A percentile compares a stretch with the other conserved stretches of the same genome.
Conservation (phyloP, 2,888 invertebrate genomes). For the Crematogaster levior region DNA sequence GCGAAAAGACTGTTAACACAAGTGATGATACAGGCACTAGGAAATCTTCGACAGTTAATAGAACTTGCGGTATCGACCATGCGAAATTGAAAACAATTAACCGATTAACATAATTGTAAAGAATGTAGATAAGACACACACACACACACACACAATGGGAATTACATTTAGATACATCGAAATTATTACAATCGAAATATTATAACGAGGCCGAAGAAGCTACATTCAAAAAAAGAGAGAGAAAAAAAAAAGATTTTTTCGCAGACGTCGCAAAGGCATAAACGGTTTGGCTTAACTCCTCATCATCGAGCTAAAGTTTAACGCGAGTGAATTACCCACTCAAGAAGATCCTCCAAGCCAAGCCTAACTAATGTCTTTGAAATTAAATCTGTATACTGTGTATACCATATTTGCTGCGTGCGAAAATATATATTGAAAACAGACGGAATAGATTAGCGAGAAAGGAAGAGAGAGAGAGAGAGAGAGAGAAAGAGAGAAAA, state of each 20-base stretch:
- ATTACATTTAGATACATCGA: slow-evolving; percentile 78
- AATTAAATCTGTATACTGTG: slow-evolving; percentile 84
- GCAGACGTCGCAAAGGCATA: slow-evolving; percentile 78
- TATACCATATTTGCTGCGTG: slow-evolving; percentile 83
- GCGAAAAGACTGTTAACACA: slow-evolving; percentile 75
- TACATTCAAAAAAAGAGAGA: slow-evolving; percentile 65
- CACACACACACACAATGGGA: no score
- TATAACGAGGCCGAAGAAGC: slow-evolving; percentile 73
- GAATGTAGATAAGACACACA: slow-evolving; percentile 69
- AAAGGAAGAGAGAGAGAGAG: slow-evolving; percentile 80
- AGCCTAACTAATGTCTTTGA: slow-evolving; percentile 81
- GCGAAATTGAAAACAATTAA: slow-evolving; percentile 50
- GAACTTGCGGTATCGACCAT: slow-evolving; percentile 64
- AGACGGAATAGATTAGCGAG: slow-evolving; percentile 76
- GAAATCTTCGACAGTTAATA: slow-evolving; percentile 51
- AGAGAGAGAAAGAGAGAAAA: slow-evolving; percentile 73
- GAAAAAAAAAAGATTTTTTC: slow-evolving; percentile 51
- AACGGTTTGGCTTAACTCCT: slow-evolving; percentile 77
- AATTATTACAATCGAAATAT: slow-evolving; percentile 66
- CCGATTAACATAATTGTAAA: slow-evolving; percentile 61
- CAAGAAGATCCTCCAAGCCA: slow-evolving; percentile 70
- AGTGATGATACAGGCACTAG: slow-evolving; percentile 57
- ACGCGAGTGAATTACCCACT: neutral
- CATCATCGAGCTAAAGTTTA: neutral
- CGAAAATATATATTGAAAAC: slow-evolving; percentile 75